Evolutionary conservation across 2,113 vertebrate genomes (phyloP), one percentile per base, ranked within the genome.

Genomic region (Aplodontia rufa): DNA sequence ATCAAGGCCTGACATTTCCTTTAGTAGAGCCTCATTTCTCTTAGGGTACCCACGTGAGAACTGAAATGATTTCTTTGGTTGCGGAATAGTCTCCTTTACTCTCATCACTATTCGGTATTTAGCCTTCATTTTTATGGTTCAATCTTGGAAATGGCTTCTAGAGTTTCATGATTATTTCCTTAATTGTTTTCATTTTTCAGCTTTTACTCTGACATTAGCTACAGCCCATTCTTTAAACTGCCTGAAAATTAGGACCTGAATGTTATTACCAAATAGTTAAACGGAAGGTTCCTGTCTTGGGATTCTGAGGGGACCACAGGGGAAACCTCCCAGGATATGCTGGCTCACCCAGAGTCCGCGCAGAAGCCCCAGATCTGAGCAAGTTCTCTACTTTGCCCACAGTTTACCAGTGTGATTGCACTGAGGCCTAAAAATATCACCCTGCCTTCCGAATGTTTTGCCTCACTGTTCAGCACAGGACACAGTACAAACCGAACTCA

Each of bases 121-220:
- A 87, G 69, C 42, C 16, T 45, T 81, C 51, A 72, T 95, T 94
- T 91, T 96, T 90, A 58, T 60, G 64, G 89, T 64, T 87, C 71
- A 78, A 0, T 87, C 53, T 95, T 84, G 14, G 66, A 95, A 86
- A 68, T 76, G 64, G 51, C n/a, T 68, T 80, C 92, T 69, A 74
- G 87, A 58, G 75, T 55, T 89, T 87, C 40, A 40, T 47, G 71
- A 93, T 72, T 37, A 87, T 92, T 93, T 96, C 82, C 83, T 94
- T 93, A 87, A 95, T 93, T 49, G 71, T 92, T 76, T 94, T 90
- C 24, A 13, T 45, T 92, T 95, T 64, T 89, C 12, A 83, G 35
- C 64, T 81, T 94, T 90, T 84, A 89, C 2, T 58, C 37, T 72
- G 82, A 49, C 51, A 80, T 93, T 82, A 85, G 64, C 47, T 94